phyloP scores from a whole-genome alignment of 2,113 vertebrate species.

The Muscicapa adusta region DNA sequence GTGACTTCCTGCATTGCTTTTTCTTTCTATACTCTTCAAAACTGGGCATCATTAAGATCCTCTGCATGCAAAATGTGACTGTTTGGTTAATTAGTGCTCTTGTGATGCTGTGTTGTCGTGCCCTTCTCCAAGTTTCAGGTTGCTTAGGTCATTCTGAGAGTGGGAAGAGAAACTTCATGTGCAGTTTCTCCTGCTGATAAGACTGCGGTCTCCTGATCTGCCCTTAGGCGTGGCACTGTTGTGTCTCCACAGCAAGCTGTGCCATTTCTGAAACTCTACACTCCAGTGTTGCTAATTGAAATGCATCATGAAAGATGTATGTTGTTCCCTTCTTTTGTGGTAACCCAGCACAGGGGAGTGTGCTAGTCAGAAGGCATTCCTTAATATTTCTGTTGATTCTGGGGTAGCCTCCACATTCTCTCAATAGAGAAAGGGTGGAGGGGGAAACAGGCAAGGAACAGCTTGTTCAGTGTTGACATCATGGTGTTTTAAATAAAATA shows the following conservation, averaged over 20 bases:
- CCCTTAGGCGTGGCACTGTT: conserved; percentile 23
- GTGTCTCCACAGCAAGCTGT: background rate
- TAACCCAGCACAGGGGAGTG: background rate
- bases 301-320: conserved; percentile 60
- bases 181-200: conserved; percentile 42
- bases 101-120: background rate
- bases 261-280: conserved; percentile 24
- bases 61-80: background rate
- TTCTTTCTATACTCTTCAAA: background rate
- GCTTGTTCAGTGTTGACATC: background rate
- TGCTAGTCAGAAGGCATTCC: background rate
- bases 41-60: background rate
- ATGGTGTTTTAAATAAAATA: background rate
- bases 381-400: background rate
- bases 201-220: background rate
- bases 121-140: background rate
- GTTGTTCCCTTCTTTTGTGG: background rate
- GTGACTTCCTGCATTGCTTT: background rate
- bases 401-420: background rate
- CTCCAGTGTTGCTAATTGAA: conserved; percentile 8
- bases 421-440: background rate
- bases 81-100: background rate
- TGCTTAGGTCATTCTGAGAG: conserved; percentile 31
- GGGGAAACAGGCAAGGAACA: background rate
- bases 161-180: conserved; percentile 26